These are phyloP conservation scores for Atta texana DNA, from an alignment of 1,140 invertebrate genomes.

Conservation along the genomic window DNA sequence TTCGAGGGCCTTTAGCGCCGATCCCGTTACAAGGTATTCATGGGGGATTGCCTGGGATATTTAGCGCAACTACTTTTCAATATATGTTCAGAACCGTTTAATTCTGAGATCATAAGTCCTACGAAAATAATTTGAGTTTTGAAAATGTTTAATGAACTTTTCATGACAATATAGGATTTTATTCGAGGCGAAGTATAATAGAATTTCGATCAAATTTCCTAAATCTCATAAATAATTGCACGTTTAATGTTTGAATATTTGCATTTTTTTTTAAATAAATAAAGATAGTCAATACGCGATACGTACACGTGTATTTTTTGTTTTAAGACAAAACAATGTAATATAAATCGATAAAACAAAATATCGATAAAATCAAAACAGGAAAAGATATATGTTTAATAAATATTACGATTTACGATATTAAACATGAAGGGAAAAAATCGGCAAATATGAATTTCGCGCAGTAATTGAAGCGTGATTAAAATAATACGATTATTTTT, in stretches of 20 bases:
- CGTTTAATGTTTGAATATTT: constrained; percentile 27
- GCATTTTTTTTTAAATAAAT: not conserved
- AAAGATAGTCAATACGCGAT: not conserved
- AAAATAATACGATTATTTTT: too few relatives aligned
- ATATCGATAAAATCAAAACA: constrained; percentile 48
- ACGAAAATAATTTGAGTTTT: constrained; percentile 12
- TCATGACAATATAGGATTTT: not conserved
- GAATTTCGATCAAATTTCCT: constrained; percentile 14
- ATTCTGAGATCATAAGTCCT: constrained; percentile 36
- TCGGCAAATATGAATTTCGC: too few relatives aligned
- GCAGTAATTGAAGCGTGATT: too few relatives aligned
- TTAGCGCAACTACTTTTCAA: constrained; percentile 73
- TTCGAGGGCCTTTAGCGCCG: constrained; percentile 84
- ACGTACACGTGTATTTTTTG: constrained; percentile 1
- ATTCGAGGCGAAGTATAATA: constrained; percentile 19
- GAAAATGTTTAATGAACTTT: constrained; percentile 22
- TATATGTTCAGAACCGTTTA: constrained; percentile 42
- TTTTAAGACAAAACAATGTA: constrained; percentile 16
- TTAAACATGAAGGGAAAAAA: too few relatives aligned
- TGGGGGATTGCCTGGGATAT: constrained; percentile 85
- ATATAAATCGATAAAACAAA: constrained; percentile 46
- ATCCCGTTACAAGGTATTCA: constrained; percentile 87
- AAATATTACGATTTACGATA: too few relatives aligned
- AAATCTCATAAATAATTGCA: not conserved
- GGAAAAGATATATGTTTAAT: constrained; percentile 49